Conservation (phyloP, 2,888 invertebrate species). For the Epistrophe eligans region DNA sequence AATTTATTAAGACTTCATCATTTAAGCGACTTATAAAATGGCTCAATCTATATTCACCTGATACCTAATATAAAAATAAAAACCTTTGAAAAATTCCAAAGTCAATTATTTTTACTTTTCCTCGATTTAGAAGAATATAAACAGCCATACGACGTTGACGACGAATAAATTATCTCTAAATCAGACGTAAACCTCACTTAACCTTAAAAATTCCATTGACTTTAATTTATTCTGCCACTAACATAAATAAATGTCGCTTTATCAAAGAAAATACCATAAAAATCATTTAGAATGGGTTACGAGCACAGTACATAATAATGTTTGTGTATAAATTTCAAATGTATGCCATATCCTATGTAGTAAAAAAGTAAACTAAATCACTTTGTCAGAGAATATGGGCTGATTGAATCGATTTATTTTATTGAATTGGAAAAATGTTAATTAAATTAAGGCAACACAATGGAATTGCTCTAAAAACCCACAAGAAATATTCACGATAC, state of each 20-base stretch:
- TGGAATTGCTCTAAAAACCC: constrained; percentile 23
- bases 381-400: constrained; percentile 24
- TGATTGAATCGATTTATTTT: constrained; percentile 44
- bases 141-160: background rate
- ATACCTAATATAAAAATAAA: background rate
- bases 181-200: constrained; percentile 19
- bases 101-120: background rate
- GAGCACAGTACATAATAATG: background rate
- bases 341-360: background rate
- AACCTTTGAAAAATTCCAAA: background rate
- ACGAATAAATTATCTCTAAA: constrained; percentile 5
- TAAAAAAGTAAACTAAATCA: constrained; percentile 47
- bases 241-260: constrained; percentile 23
- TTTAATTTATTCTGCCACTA: constrained; percentile 23
- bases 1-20: too few relatives aligned
- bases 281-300: constrained; percentile 13
- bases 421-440: constrained; percentile 36
- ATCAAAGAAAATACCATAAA: constrained; percentile 20
- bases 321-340: constrained; percentile 16
- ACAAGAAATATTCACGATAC: constrained; percentile 13
- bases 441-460: constrained; percentile 46
- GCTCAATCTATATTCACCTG: too few relatives aligned
- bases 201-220: background rate
- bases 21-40: too few relatives aligned
- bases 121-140: background rate